These are phyloP conservation scores for Miichthys miiuy DNA, from an alignment of 2,797 vertebrate genomes.

Conservation along the genomic window DNA sequence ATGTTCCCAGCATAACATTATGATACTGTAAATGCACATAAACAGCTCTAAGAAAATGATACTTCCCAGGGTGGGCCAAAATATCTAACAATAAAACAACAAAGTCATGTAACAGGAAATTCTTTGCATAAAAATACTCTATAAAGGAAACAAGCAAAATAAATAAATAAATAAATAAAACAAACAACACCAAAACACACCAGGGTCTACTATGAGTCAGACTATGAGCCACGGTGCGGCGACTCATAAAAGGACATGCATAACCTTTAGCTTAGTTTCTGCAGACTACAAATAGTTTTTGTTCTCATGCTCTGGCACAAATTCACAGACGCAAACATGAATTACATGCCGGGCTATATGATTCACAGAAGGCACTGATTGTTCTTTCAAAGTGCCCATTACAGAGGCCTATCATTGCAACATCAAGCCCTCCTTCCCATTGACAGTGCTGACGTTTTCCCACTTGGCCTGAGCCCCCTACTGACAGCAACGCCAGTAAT, in stretches of 20 bases:
- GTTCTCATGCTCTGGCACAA: conserved; percentile 73
- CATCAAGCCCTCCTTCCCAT: conserved; percentile 85
- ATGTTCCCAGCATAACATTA: conserved; percentile 35
- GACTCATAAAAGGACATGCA: conserved; percentile 51
- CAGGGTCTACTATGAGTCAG: conserved; percentile 55
- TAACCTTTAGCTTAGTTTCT: conserved; percentile 65
- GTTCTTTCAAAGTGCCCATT: conserved; percentile 84
- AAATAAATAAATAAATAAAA: conserved; percentile 13
- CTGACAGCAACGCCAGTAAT: conserved; percentile 79
- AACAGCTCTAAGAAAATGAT: conserved; percentile 40
- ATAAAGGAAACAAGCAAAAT: conserved; percentile 28
- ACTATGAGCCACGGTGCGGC: conserved; percentile 18
- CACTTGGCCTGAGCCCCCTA: conserved; percentile 80
- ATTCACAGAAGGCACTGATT: conserved; percentile 81
- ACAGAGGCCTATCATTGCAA: conserved; percentile 85
- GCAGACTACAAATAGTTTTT: conserved; percentile 71
- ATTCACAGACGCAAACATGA: conserved; percentile 80
- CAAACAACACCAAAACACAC: conserved; percentile 35
- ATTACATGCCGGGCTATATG: conserved; percentile 80
- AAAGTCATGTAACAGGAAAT: conserved; percentile 56
- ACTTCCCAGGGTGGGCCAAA: conserved; percentile 20
- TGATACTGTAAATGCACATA: conserved; percentile 49
- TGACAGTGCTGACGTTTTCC: conserved; percentile 84
- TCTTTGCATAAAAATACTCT: conserved; percentile 49
- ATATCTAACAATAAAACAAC: conserved; percentile 54